These are phyloP conservation scores for Glossophaga mutica DNA, from an alignment of 2,797 vertebrate species.

Conservation along the genomic window DNA sequence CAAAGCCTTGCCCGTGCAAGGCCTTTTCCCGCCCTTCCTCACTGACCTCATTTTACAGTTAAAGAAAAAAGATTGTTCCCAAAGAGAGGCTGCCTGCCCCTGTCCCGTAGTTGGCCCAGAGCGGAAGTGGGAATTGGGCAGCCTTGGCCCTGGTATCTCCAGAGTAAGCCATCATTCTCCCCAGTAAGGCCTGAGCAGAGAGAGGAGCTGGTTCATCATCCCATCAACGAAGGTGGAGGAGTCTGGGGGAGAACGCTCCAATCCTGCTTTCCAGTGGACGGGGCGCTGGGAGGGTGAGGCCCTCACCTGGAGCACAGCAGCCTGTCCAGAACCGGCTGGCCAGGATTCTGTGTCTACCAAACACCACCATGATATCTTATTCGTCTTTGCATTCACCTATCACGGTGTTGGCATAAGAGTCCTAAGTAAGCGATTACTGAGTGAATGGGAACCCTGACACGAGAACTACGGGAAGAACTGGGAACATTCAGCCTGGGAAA, in stretches of 20 bases:
- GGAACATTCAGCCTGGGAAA: neutral
- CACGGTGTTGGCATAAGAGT: neutral
- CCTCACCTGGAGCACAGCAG: neutral
- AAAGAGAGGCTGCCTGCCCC: neutral
- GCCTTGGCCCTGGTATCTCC: neutral
- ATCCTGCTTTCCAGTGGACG: too few relatives aligned
- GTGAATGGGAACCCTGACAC: neutral
- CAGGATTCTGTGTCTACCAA: neutral
- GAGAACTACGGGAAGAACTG: neutral
- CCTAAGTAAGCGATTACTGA: neutral
- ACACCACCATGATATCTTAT: neutral
- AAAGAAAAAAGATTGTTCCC: neutral
- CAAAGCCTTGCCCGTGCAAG: neutral
- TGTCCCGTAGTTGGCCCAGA: neutral
- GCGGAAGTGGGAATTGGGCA: neutral
- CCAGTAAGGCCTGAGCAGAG: neutral
- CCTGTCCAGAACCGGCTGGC: neutral
- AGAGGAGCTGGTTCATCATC: neutral
- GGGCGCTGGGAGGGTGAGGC: too few relatives aligned
- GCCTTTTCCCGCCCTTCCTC: neutral
- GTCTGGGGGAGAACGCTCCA: rapidly evolving
- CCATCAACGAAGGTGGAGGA: rapidly evolving
- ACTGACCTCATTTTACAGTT: neutral
- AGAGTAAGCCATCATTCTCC: neutral
- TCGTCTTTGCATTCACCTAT: neutral